Evolutionary conservation across 2,888 invertebrate genomes (phyloP).

Genomic region (Norana najaformis): DNA sequence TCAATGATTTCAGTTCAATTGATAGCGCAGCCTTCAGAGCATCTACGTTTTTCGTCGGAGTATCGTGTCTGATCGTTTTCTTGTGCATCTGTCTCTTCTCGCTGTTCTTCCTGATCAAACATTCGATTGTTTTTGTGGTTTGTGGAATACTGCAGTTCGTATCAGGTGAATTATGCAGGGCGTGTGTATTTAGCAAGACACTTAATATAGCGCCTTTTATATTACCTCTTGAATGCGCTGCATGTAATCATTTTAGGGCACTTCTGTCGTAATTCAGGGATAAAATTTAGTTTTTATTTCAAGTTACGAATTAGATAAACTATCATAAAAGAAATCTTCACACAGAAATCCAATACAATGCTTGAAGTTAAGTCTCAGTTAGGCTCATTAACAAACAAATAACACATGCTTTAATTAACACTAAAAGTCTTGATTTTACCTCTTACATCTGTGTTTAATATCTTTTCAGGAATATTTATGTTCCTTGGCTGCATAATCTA

Average conservation of each 20-base stretch:
- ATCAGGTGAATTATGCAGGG: constrained; percentile 75
- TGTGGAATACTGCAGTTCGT: constrained; percentile 95
- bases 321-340: no score
- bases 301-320: no score
- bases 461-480: constrained; percentile 78
- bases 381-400: no score
- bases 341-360: no score
- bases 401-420: no score
- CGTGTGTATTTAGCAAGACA: not conserved
- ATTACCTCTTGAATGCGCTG: no score
- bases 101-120: constrained; percentile 88
- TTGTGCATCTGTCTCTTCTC: constrained; percentile 84
- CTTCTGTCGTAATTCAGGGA: no score
- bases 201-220: no score
- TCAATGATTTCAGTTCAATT: constrained; percentile 74
- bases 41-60: constrained; percentile 84
- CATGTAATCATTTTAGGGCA: no score
- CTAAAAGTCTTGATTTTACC: not conserved
- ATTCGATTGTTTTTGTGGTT: constrained; percentile 86
- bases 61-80: constrained; percentile 79
- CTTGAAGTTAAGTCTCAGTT: no score
- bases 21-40: constrained; percentile 81
- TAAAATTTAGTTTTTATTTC: no score
- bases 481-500: constrained; percentile 84
- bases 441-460: not conserved